Base-by-base conservation (phyloP, 2,113 vertebrate genomes). In the Rhinolophus ferrumequinum region DNA sequence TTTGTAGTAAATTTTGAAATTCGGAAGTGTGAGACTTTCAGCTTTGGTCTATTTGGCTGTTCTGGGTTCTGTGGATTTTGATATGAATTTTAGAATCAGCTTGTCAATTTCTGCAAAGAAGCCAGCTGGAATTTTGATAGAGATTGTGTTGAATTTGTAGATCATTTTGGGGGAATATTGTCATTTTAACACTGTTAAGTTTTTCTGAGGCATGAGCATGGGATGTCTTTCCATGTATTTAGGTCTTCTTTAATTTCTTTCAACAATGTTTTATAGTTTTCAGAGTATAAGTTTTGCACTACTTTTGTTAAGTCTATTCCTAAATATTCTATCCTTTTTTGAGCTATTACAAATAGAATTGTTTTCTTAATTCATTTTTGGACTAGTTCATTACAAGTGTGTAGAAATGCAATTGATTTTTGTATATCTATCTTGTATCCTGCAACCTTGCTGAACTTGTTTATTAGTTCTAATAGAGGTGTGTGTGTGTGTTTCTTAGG, bases 321-420 rank as follows among this genome's bases (percentile, higher is more conserved):
- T 52, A 67, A 88, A 24, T 58, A 7, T 60, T 70, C 92, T 90
- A 54, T 72, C 54, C 35, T 77, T 81, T 86, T 86, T 70, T 19
- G 54, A 72, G 73, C 7, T 88, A 88, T 41, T 85, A 58, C 24
- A 76, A 80, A 62, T 85, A 35, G 24, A 69, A 58, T 81, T 92
- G 28, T 89, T 92, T 85, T 90, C 41, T 62, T 91, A 81, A 64
- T 96, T 93, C 33, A 69, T 75, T 93, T 86, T 88, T 58, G 92
- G 35, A 66, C 13, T 64, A 75, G 41, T 38, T 86, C 73, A 67
- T 75, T 60, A 52, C 19, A 83, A 73, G 69, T 75, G 9, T 87
- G 22, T 47, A 72, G 54, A 73, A 88, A 72, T 28, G 8, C 24
- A 28, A 0, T 33, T 93, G 77, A 26, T 52, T 93, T 97, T 90